Evolutionary conservation across 2,888 invertebrate species (phyloP).

Genomic region (Deilephila elpenor): DNA sequence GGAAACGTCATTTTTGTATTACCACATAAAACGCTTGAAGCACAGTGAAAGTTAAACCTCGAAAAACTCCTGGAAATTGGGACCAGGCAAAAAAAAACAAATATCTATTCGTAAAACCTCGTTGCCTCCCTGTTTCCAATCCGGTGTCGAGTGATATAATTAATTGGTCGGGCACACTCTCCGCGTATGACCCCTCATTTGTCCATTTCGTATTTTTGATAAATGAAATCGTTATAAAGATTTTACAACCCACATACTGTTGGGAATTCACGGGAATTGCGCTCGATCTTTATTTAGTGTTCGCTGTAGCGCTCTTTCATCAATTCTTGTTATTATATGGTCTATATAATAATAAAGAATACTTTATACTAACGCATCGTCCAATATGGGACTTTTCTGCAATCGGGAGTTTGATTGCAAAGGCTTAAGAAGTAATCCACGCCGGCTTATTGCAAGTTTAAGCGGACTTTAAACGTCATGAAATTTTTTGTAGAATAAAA

Average conservation of each 20-base stretch:
- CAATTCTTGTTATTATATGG: not conserved
- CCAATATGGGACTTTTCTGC: too few relatives aligned
- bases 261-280: constrained; percentile 38
- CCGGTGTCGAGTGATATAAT: constrained; percentile 50
- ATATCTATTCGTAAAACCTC: not conserved
- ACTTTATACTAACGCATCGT: too few relatives aligned
- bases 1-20: too few relatives aligned
- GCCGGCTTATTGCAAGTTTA: too few relatives aligned
- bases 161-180: constrained; percentile 54
- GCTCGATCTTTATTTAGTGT: constrained; percentile 19
- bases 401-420: too few relatives aligned
- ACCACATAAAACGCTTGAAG: too few relatives aligned
- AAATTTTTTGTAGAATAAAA: too few relatives aligned
- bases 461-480: too few relatives aligned
- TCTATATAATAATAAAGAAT: not conserved
- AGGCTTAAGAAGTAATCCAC: too few relatives aligned
- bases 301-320: not conserved
- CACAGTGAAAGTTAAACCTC: not conserved
- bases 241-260: constrained; percentile 47
- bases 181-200: constrained; percentile 50
- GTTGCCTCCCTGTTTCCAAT: constrained; percentile 33
- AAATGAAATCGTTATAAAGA: constrained; percentile 45
- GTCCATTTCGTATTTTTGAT: constrained; percentile 51
- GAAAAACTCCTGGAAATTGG: not conserved
- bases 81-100: not conserved